Conservation (phyloP, 92 coral and sea anemone species). For the Epizoanthus ramosus region DNA sequence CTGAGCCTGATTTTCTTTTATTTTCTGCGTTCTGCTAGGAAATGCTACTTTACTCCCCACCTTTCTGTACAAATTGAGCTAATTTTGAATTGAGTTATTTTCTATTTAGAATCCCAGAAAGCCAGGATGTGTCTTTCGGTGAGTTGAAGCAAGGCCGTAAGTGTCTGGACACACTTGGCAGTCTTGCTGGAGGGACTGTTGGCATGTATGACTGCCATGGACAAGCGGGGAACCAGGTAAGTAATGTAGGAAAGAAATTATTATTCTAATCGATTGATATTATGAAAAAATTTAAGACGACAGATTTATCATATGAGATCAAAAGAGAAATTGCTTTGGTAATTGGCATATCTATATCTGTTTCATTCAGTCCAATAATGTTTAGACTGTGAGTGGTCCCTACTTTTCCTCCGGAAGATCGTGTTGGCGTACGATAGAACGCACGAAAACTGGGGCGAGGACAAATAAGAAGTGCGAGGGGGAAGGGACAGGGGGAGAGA, state of each 20-base stretch:
- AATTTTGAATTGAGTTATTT: neutral
- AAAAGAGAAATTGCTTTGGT: too few relatives aligned
- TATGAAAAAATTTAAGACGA: neutral
- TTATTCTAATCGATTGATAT: too few relatives aligned
- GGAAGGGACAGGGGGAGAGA: too few relatives aligned
- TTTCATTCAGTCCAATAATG: too few relatives aligned
- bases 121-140: slow-evolving; percentile 89
- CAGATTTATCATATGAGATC: neutral
- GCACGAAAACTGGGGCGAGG: too few relatives aligned
- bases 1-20: neutral
- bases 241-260: neutral
- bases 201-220: slow-evolving; percentile 93
- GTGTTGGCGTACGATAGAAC: too few relatives aligned
- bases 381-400: too few relatives aligned
- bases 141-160: slow-evolving; percentile 89
- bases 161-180: slow-evolving; percentile 94
- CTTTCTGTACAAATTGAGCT: neutral
- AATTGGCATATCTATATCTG: too few relatives aligned
- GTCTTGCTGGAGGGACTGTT: slow-evolving; percentile 78
- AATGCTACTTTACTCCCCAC: neutral
- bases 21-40: too few relatives aligned
- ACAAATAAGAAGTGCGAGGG: too few relatives aligned
- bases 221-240: slow-evolving; percentile 95
- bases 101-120: slow-evolving; percentile 76
- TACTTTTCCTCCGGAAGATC: too few relatives aligned